These are phyloP conservation scores for Oreochromis grahami DNA, from an alignment of 2,797 vertebrate genomes.

Conservation along the genomic window DNA sequence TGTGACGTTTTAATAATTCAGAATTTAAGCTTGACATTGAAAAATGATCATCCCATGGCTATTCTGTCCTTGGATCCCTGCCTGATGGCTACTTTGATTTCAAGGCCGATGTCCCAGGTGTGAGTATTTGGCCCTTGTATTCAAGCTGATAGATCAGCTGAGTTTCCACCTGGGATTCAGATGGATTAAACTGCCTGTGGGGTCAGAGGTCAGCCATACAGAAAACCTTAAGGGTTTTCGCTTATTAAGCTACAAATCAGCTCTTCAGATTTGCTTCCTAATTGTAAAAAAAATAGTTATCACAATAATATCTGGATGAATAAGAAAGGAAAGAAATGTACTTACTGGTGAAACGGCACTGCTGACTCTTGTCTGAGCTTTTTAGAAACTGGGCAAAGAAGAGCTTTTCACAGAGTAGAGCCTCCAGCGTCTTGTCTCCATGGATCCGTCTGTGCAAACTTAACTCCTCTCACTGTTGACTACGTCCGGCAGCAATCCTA, in stretches of 20 bases:
- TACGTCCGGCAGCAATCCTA: conserved; percentile 1
- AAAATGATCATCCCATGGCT: neutral
- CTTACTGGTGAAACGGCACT: conserved; percentile 39
- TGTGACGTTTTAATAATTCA: neutral
- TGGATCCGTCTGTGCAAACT: conserved; percentile 14
- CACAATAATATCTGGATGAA: neutral
- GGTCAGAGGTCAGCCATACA: conserved; percentile 35
- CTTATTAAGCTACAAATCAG: neutral
- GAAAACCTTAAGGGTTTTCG: neutral
- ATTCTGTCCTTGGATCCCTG: neutral
- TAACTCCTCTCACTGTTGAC: neutral
- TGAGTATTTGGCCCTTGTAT: neutral
- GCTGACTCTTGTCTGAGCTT: neutral
- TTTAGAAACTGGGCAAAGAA: neutral
- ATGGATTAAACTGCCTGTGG: conserved; percentile 15
- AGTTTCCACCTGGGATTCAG: conserved; percentile 13
- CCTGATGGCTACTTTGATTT: neutral
- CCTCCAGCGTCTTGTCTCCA: conserved; percentile 18
- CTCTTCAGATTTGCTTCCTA: neutral
- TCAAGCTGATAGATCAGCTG: conserved; percentile 7
- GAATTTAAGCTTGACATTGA: neutral
- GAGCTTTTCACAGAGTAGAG: conserved; percentile 13
- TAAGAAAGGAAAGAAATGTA: conserved; percentile 19
- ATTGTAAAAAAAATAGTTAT: neutral
- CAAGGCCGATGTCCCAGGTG: neutral